These are phyloP conservation scores for Opisthograptis luteolata DNA, from an alignment of 2,888 invertebrate species.

Conservation along the genomic window DNA sequence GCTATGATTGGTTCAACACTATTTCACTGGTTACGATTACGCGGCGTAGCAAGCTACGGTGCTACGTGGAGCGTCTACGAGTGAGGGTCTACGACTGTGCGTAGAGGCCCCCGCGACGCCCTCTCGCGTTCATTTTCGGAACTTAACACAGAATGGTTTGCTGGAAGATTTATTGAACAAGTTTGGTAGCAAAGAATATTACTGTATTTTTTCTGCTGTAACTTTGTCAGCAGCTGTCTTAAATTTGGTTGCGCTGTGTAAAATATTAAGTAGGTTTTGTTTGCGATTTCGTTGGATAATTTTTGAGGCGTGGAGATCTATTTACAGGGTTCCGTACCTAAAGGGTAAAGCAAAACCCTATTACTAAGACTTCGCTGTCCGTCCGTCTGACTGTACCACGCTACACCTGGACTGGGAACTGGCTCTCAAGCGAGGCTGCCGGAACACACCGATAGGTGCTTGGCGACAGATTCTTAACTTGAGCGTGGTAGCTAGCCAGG, in stretches of 20 bases:
- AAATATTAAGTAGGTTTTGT: slow-evolving; percentile 17
- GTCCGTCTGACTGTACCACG: no score
- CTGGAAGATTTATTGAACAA: slow-evolving; percentile 44
- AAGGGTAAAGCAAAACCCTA: no score
- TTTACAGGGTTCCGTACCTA: no score
- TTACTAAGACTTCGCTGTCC: no score
- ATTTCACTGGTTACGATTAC: slow-evolving; percentile 8
- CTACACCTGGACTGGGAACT: no score
- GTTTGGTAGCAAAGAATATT: slow-evolving; percentile 38
- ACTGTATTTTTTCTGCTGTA: slow-evolving; percentile 29
- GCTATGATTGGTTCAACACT: background rate
- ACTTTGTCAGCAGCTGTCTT: slow-evolving; percentile 33
- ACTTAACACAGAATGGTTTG: slow-evolving; percentile 40
- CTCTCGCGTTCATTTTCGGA: slow-evolving; percentile 42
- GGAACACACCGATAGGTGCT: no score
- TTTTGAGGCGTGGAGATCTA: background rate
- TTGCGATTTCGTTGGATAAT: background rate
- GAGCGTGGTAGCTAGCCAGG: no score
- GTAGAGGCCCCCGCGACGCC: slow-evolving; percentile 37
- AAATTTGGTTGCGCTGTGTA: slow-evolving; percentile 20
- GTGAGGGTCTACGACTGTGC: slow-evolving; percentile 51
- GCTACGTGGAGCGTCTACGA: slow-evolving; percentile 45
- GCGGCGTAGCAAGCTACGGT: slow-evolving; percentile 25
- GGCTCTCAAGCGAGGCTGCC: no score
- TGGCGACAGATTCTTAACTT: no score